Conservation (phyloP, 2,888 invertebrate species). For the Lucinisca nassula region DNA sequence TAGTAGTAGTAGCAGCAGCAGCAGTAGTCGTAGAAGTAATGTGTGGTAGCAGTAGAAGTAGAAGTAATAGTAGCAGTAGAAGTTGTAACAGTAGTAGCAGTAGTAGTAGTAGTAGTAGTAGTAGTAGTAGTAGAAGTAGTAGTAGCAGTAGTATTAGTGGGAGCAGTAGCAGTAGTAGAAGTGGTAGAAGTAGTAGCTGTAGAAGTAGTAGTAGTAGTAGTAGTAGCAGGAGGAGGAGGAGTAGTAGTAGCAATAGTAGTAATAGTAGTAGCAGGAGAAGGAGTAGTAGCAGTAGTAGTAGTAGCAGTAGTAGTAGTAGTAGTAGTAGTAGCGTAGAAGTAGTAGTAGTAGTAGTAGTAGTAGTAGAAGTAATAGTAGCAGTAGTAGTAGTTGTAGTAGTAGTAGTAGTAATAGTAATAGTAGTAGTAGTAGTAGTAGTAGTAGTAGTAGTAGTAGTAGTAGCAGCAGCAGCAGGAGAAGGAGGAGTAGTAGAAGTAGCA, state of each 20-base stretch:
- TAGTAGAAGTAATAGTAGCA: neutral
- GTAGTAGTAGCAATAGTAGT: conserved; percentile 32
- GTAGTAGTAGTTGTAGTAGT: conserved; percentile 41
- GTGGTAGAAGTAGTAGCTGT: conserved; percentile 6
- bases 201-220: conserved; percentile 8
- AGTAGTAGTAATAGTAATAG: conserved; percentile 53
- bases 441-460: conserved; percentile 50
- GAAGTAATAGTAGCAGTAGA: conserved; percentile 31
- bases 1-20: neutral
- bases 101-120: conserved; percentile 46
- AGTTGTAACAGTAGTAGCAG: conserved; percentile 40
- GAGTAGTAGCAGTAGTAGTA: conserved; percentile 47
- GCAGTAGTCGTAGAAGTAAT: neutral
- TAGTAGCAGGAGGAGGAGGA: conserved; percentile 14
- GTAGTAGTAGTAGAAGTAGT: conserved; percentile 27
- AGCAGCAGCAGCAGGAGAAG: conserved; percentile 44
- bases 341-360: conserved; percentile 4
- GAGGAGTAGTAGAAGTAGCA: conserved; percentile 11
- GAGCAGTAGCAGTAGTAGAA: conserved; percentile 9
- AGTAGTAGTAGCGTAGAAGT: neutral
- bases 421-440: conserved; percentile 57
- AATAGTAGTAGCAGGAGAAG: conserved; percentile 39
- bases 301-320: neutral
- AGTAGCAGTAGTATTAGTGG: neutral
- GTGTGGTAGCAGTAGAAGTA: conserved; percentile 23